Percentiles rank a stretch among this genome's conserved stretches.
phyloP scores from a whole-genome alignment of 2,888 invertebrate species.

The Uropetala carovei region DNA sequence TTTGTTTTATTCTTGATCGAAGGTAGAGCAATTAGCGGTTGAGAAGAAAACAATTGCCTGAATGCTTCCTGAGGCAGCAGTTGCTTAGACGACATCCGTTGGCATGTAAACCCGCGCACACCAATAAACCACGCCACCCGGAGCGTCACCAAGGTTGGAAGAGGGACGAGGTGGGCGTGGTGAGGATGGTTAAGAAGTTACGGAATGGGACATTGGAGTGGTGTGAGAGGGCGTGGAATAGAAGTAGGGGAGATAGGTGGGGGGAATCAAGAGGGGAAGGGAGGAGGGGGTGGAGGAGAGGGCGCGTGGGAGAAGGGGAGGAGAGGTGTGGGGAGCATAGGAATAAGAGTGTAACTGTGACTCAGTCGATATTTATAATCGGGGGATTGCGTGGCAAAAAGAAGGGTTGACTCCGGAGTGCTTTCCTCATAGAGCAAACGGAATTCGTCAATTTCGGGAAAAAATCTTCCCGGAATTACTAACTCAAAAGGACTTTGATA shows the following conservation, averaged over 20 bases:
- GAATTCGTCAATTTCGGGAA: no score
- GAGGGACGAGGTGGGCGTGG: neutral
- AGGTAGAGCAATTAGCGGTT: neutral
- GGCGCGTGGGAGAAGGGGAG: no score
- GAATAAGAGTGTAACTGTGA: neutral
- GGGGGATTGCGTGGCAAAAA: neutral
- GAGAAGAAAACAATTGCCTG: neutral
- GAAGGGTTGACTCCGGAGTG: neutral
- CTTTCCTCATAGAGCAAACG: no score
- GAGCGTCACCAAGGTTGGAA: neutral
- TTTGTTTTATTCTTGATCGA: no score
- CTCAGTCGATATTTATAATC: conserved; percentile 37
- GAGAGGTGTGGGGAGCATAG: neutral
- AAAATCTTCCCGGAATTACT: no score
- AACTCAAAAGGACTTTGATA: no score
- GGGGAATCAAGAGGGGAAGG: neutral
- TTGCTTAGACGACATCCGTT: no score
- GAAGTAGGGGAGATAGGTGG: neutral
- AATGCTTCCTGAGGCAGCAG: neutral
- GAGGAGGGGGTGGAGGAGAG: neutral
- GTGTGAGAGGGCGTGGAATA: neutral
- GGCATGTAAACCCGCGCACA: neutral
- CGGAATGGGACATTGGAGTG: neutral
- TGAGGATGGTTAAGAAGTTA: neutral
- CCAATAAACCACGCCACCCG: neutral